Evolutionary conservation across 2,113 vertebrate species (phyloP).

Genomic region (Bubo bubo): DNA sequence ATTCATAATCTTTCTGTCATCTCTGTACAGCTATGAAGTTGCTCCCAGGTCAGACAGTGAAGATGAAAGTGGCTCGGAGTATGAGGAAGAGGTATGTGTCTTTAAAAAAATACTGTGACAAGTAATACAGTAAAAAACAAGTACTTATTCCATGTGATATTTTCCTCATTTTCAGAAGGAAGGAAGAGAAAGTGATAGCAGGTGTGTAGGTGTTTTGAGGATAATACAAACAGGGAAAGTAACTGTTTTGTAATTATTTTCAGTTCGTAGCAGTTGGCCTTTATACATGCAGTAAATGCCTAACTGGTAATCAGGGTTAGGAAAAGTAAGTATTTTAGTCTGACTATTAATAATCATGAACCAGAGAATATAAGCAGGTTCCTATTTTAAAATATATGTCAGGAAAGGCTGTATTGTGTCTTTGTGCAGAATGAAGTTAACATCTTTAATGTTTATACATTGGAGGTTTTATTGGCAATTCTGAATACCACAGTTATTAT

Average conservation of each 20-base stretch:
- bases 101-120: not conserved
- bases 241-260: not conserved
- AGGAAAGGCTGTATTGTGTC: not conserved
- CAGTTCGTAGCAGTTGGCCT: not conserved
- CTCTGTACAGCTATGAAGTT: conserved; percentile 88
- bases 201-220: not conserved
- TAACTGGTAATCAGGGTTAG: not conserved
- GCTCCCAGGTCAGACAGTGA: conserved; percentile 97
- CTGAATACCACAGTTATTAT: not conserved
- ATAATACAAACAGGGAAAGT: not conserved
- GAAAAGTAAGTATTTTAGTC: not conserved
- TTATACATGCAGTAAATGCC: not conserved
- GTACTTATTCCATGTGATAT: not conserved
- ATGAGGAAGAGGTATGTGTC: conserved; percentile 90
- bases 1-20: not conserved
- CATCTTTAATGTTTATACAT: not conserved
- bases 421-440: not conserved
- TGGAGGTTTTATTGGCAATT: not conserved
- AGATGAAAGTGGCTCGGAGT: conserved; percentile 92
- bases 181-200: not conserved
- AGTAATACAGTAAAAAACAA: not conserved
- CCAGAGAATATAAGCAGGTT: not conserved
- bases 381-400: not conserved
- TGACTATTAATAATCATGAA: not conserved
- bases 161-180: not conserved